Percentiles rank a stretch among this genome's conserved stretches.
Conservation (phyloP, 2,888 invertebrate genomes). For the Laothoe populi region DNA sequence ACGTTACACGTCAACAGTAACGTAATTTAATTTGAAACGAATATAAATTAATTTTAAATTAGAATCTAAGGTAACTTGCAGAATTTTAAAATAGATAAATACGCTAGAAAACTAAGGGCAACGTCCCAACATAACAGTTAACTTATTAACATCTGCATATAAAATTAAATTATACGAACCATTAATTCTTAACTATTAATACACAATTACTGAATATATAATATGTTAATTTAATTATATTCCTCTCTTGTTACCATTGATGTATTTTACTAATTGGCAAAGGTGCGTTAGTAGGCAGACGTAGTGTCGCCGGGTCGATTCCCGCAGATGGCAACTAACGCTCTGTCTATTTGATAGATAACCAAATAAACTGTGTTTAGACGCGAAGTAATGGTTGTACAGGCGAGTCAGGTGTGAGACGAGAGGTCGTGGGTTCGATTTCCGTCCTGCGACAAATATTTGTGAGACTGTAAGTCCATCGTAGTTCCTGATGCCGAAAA, state of each 20-base stretch:
- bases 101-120: not conserved
- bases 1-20: too few relatives aligned
- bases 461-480: too few relatives aligned
- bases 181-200: not conserved
- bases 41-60: not conserved
- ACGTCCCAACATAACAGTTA: not conserved
- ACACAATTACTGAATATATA: slow-evolving; percentile 3
- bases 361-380: not conserved
- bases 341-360: not conserved
- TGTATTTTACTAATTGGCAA: slow-evolving; percentile 14
- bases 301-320: not conserved
- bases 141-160: not conserved
- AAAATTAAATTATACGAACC: not conserved
- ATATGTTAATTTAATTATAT: slow-evolving; percentile 34
- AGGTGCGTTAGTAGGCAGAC: not conserved
- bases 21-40: too few relatives aligned
- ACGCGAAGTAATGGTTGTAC: not conserved
- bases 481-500: too few relatives aligned
- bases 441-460: too few relatives aligned
- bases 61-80: too few relatives aligned
- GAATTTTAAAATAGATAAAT: not conserved
- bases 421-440: too few relatives aligned
- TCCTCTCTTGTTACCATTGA: not conserved
- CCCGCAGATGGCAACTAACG: slow-evolving; percentile 4
- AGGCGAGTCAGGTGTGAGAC: too few relatives aligned